A percentile compares a stretch with the other conserved stretches of the same genome.
Evolutionary conservation across 2,113 vertebrate genomes (phyloP).

Genomic region (Festucalex cinctus): DNA sequence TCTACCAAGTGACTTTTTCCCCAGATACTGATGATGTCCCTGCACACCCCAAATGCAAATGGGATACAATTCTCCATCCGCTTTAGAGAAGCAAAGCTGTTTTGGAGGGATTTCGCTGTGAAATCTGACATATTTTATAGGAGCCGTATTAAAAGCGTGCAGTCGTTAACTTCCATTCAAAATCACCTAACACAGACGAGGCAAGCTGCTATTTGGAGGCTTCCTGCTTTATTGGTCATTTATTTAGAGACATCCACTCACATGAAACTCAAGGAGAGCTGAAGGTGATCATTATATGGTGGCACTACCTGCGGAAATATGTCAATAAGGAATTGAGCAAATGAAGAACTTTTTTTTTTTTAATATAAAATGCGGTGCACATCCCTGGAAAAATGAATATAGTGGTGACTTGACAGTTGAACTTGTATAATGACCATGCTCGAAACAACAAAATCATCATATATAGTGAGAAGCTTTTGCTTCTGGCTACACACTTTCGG

Average conservation of each 20-base stretch:
- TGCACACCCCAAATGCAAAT: neutral
- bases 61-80: neutral
- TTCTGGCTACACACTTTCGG: no score
- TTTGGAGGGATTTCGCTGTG: neutral
- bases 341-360: neutral
- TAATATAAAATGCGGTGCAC: neutral
- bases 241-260: neutral
- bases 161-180: neutral
- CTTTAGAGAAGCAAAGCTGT: neutral
- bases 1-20: neutral
- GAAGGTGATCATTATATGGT: neutral
- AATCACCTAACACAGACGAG: neutral
- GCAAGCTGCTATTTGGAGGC: neutral
- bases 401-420: no score
- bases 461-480: no score
- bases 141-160: neutral
- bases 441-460: no score
- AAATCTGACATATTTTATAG: neutral
- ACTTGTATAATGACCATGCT: no score
- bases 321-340: neutral
- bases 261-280: neutral
- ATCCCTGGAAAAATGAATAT: neutral
- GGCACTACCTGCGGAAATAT: neutral
- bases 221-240: neutral
- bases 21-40: neutral